Evolutionary conservation across 2,888 invertebrate genomes (phyloP), one percentile per base, ranked within the genome.

Genomic region (Hybos culiciformis): DNA sequence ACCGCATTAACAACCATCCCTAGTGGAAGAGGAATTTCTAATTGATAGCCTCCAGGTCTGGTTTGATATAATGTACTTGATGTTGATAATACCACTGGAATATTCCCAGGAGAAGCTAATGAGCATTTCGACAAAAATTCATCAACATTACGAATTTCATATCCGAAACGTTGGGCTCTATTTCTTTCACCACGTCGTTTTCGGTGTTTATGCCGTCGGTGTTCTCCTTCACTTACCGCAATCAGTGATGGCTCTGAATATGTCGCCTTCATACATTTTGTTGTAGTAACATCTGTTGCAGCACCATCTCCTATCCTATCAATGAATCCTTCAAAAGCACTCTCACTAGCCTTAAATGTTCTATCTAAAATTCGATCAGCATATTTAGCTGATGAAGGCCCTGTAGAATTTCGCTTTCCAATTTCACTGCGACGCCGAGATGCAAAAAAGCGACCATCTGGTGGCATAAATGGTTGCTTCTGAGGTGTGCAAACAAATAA

Each of bases 1-100:
- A 87, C 81, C 0, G 85, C 86, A 60, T 87, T 87, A 11, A 87
- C 85, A 4, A 87, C 85, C 63, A 85, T 86, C 5, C 87, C 87
- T 46, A 86, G 66, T 0, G 85, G 83, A 39, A 86, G 63, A 0
- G 75, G 70, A 39, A 82, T 69, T 62, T 83, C 83, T 9, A 72
- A 70, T 55, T 78, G 77, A 53, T 77, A 79, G 29, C 73, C 73
- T n/a, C 78, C 79, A 37, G 72, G 70, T 46, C 78, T 74, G 2
- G 83, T 84, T 61, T 83, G 81, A 61, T 83, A 83, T 12, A 83
- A 66, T 0, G 77, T 75, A 51, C 78, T 80, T 2, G 82, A 78
- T 53, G 79, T 78, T 23, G 84, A 80, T 46, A 86, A 67, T 5
- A 86, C 87, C 23, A 87, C 84, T 3, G 87, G 86, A 48, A 87